Percentiles rank a stretch among this genome's conserved stretches.
phyloP scores from a whole-genome alignment of 2,797 vertebrate species.

The Chaetodon trifasciatus region DNA sequence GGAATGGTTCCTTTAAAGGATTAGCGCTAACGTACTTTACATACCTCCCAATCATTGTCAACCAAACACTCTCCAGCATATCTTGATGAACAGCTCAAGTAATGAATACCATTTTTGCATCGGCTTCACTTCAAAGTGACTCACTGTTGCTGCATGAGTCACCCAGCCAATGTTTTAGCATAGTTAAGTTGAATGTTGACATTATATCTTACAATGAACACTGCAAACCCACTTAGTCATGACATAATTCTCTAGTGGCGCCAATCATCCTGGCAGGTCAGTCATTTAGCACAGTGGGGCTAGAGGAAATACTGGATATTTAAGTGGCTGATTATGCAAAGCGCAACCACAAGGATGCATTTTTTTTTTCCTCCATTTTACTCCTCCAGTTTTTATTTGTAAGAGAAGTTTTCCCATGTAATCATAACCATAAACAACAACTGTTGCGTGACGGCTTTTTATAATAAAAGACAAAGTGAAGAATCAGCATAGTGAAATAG shows the following conservation, averaged over 20 bases:
- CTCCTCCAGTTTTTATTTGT: slow-evolving; percentile 15
- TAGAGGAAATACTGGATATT: slow-evolving; percentile 63
- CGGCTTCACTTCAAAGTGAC: slow-evolving; percentile 29
- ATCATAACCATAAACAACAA: slow-evolving; percentile 9
- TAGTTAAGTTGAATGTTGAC: slow-evolving; percentile 74
- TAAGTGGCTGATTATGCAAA: slow-evolving; percentile 74
- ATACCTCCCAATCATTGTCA: neutral
- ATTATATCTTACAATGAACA: slow-evolving; percentile 72
- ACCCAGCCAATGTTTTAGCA: slow-evolving; percentile 52
- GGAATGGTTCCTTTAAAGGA: neutral
- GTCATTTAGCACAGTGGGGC: slow-evolving; percentile 75
- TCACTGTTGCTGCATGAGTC: slow-evolving; percentile 39
- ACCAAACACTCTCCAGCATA: slow-evolving; percentile 3
- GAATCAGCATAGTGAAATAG: slow-evolving; percentile 1
- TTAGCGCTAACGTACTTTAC: neutral
- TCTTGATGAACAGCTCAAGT: slow-evolving; percentile 7
- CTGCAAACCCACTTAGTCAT: slow-evolving; percentile 73
- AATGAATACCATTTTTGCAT: slow-evolving; percentile 10
- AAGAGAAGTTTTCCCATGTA: neutral
- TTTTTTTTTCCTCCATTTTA: slow-evolving; percentile 17
- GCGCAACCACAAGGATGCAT: slow-evolving; percentile 15
- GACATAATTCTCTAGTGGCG: slow-evolving; percentile 67
- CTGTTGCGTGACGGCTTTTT: slow-evolving; percentile 6
- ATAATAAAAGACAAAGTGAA: slow-evolving; percentile 14
- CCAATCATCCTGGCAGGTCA: slow-evolving; percentile 75